Evolutionary conservation across 2,888 invertebrate genomes (phyloP).

Genomic region (Aphodius sticticus): DNA sequence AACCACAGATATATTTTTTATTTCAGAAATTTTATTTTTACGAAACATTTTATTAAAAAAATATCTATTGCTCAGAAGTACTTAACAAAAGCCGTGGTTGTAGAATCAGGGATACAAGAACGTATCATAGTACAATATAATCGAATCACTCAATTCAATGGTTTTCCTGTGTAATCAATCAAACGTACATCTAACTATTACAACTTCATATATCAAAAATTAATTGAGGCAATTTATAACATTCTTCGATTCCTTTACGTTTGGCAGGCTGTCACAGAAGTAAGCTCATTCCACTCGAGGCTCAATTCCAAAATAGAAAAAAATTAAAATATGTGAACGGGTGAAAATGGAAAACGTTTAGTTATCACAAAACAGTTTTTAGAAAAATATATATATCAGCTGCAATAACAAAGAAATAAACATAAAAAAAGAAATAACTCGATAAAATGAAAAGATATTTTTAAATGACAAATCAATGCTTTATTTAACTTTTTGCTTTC

Average conservation of each 20-base stretch:
- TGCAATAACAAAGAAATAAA: neutral
- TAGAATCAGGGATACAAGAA: neutral
- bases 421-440: neutral
- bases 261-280: too few species aligned
- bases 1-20: neutral
- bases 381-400: neutral
- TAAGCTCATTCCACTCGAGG: too few species aligned
- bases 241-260: too few species aligned
- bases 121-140: neutral
- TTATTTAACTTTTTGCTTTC: slow-evolving; percentile 71
- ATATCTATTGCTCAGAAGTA: neutral
- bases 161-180: neutral
- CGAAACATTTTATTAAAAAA: slow-evolving; percentile 4
- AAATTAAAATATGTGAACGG: neutral
- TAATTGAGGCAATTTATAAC: too few species aligned
- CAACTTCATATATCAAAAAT: neutral
- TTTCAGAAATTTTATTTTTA: neutral
- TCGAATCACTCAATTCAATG: neutral
- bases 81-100: neutral
- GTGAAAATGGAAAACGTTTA: neutral
- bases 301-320: neutral
- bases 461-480: neutral
- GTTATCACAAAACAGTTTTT: neutral
- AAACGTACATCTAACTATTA: neutral
- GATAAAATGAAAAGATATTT: neutral